Conservation (phyloP, 2,888 invertebrate genomes). For the Heliconius ethilla region DNA sequence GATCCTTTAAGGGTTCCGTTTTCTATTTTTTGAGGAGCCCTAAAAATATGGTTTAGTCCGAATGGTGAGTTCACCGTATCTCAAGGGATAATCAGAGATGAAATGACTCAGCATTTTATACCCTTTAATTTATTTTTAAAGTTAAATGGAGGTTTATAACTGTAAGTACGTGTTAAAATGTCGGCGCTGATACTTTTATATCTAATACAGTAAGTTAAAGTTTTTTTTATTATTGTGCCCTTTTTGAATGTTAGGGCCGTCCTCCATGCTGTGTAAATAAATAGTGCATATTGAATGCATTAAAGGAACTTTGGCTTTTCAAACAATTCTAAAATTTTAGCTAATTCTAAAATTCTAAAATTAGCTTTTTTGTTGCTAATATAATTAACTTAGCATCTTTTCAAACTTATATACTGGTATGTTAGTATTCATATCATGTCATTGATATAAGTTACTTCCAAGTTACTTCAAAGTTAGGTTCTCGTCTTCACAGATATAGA, state of each 20-base stretch:
- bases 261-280: too few relatives aligned
- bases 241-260: neutral
- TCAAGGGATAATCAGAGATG: conserved; percentile 20
- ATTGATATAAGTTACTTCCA: neutral
- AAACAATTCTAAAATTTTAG: too few relatives aligned
- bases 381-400: too few relatives aligned
- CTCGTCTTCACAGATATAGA: neutral
- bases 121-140: neutral
- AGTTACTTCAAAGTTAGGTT: neutral
- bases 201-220: neutral
- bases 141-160: neutral
- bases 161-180: conserved; percentile 6
- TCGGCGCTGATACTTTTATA: neutral
- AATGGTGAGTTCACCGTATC: conserved; percentile 8
- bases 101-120: conserved; percentile 12
- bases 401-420: neutral
- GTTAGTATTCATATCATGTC: conserved; percentile 9
- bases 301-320: too few relatives aligned
- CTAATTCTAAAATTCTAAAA: too few relatives aligned
- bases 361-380: too few relatives aligned
- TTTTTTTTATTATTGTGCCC: neutral
- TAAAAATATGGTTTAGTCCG: neutral
- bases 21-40: too few relatives aligned
- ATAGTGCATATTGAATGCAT: too few relatives aligned
- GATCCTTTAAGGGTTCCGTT: too few relatives aligned